A percentile compares a stretch with the other conserved stretches of the same genome.
phyloP scores from a whole-genome alignment of 2,888 invertebrate genomes.

The Sinelater perroti region DNA sequence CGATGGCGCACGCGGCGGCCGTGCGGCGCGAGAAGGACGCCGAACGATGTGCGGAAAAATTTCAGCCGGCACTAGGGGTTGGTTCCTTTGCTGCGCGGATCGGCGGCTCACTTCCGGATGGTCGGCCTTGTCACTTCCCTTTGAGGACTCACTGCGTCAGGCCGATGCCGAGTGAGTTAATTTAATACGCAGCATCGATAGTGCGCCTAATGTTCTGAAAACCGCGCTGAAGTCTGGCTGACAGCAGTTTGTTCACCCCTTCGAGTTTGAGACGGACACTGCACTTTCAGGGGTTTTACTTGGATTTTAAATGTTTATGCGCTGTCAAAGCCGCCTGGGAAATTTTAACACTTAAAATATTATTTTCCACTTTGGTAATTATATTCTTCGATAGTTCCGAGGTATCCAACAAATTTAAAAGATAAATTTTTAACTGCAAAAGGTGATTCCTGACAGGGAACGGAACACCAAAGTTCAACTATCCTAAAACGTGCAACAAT shows the following conservation, averaged over 20 bases:
- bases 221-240: slow-evolving; percentile 35
- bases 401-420: neutral
- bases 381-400: neutral
- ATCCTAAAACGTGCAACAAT: too few species aligned
- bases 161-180: slow-evolving; percentile 50
- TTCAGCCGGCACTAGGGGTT: slow-evolving; percentile 37
- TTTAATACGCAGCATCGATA: slow-evolving; percentile 50
- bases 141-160: slow-evolving; percentile 50
- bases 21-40: slow-evolving; percentile 31
- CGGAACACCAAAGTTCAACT: too few species aligned
- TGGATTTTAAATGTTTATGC: too few species aligned
- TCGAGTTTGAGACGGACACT: neutral
- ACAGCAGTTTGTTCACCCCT: slow-evolving; percentile 36
- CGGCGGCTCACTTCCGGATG: slow-evolving; percentile 47
- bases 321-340: too few species aligned
- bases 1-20: slow-evolving; percentile 28
- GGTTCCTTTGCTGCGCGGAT: slow-evolving; percentile 47
- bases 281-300: neutral
- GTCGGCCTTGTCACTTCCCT: slow-evolving; percentile 51
- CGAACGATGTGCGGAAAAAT: slow-evolving; percentile 37
- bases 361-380: too few species aligned
- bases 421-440: neutral
- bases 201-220: slow-evolving; percentile 54
- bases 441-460: too few species aligned
- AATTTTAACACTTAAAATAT: too few species aligned